Conservation (phyloP, 2,888 invertebrate species). For the Dolichomitus sp. region DNA sequence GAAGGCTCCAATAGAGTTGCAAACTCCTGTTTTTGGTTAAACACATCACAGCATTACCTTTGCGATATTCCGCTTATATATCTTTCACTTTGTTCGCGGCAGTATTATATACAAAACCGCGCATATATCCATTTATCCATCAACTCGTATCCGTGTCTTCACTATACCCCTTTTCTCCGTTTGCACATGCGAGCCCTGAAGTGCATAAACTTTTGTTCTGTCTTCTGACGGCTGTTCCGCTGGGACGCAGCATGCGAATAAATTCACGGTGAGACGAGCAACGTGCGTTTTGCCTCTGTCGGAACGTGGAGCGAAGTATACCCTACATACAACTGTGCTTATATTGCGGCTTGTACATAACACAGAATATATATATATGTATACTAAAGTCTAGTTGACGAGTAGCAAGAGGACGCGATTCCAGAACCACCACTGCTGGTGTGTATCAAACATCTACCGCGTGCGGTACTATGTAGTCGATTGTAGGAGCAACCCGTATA, state of each 20-base stretch:
- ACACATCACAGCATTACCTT: constrained; percentile 23
- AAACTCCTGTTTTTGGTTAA: constrained; percentile 9
- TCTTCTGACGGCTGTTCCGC: constrained; percentile 35
- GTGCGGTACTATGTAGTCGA: constrained; percentile 11
- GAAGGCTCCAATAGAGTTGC: not conserved
- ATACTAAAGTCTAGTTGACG: constrained; percentile 36
- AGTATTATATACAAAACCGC: not conserved
- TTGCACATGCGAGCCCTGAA: constrained; percentile 33
- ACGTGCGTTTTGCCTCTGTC: constrained; percentile 25
- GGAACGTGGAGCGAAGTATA: constrained; percentile 35
- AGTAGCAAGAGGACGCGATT: constrained; percentile 27
- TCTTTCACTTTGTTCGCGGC: constrained; percentile 34
- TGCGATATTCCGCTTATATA: constrained; percentile 21
- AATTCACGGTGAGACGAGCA: constrained; percentile 59
- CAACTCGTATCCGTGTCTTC: constrained; percentile 20
- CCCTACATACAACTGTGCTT: constrained; percentile 20
- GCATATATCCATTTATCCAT: constrained; percentile 39
- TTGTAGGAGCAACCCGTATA: constrained; percentile 59
- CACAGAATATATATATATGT: not conserved
- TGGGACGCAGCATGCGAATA: constrained; percentile 48
- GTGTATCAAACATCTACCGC: constrained; percentile 38
- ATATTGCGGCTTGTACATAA: constrained; percentile 31
- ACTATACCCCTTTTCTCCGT: constrained; percentile 15
- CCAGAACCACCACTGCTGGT: constrained; percentile 33
- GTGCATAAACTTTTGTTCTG: constrained; percentile 52